phyloP scores from a whole-genome alignment of 92 coral and sea anemone genomes.

The Diadumene lineata region DNA sequence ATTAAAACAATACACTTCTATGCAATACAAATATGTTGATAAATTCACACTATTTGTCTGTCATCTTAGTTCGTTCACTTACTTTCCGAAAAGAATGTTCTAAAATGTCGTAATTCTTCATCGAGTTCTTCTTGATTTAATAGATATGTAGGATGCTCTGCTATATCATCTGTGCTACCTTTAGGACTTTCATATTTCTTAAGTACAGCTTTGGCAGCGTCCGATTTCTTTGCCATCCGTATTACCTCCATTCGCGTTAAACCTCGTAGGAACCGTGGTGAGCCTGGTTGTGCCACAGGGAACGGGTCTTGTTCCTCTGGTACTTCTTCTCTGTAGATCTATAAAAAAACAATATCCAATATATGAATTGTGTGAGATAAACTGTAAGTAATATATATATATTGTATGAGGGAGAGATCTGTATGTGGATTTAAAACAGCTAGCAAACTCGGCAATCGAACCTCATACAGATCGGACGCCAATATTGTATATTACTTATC shows the following conservation, averaged over 20 bases:
- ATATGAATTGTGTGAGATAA: background rate
- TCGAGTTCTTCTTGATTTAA: constrained; percentile 75
- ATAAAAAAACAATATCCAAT: background rate
- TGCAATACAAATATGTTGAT: no score
- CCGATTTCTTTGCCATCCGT: constrained; percentile 91
- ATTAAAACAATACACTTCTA: no score
- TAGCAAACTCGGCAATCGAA: no score
- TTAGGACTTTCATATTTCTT: constrained; percentile 63
- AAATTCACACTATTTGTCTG: background rate
- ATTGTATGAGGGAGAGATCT: background rate
- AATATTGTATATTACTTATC: no score
- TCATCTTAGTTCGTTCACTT: constrained; percentile 11
- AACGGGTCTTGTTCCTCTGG: constrained; percentile 59
- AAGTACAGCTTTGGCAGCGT: constrained; percentile 67
- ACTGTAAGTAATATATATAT: background rate
- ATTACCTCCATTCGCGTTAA: constrained; percentile 80
- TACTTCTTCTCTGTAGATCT: constrained; percentile 41
- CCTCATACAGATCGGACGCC: no score
- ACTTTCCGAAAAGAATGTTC: constrained; percentile 69
- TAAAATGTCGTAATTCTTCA: constrained; percentile 69
- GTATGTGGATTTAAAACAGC: no score
- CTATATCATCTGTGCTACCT: constrained; percentile 64
- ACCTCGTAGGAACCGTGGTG: constrained; percentile 75
- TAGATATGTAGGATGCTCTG: constrained; percentile 61
- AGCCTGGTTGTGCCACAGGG: constrained; percentile 48